Base-by-base conservation (phyloP, 2,888 invertebrate species). In the Dryadula phaetusa region DNA sequence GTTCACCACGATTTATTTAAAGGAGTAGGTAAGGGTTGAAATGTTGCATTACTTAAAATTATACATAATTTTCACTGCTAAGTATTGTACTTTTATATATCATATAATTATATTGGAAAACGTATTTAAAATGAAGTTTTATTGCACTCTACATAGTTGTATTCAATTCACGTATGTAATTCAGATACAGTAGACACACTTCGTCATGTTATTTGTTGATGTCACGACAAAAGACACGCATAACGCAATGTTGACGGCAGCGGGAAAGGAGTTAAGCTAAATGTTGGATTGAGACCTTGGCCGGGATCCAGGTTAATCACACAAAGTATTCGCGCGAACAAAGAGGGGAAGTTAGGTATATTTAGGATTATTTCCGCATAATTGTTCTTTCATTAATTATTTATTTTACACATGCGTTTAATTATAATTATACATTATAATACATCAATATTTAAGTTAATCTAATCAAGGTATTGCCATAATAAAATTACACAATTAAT, bases 231-330 rank as follows among this genome's bases (percentile, higher is more conserved):
- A 71, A 77, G 76, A 78, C 77, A 65, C 18, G 70, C 68, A 67
- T 70, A 74, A 60, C 54, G 66, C 60, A 66, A 63, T 49, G 60
- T 54, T 18, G 64, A 64, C 61, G 72, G 82, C 82, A 85, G 86
- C 87, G 87, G 81, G 88, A 90, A 88, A 85, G 88, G 88, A 79
- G 73, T 66, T 75, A 76, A 73, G 73, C 76, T 77, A 72, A 80
- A 74, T 68, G 67, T 72, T 74, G 76, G 75, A 72, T 75, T 71
- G 49, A 80, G 80, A 79, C 90, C 89, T 90, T 89, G 90, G 86
- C 88, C 90, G 82, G 82, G 71, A 87, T 88, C 83, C 85, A 87
- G 83, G 73, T 79, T 72, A 82, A 77, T 79, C 78, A 77, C 77
- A 80, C 78, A 76, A 75, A 78, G 78, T 65, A 72, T 69, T 71